Conservation (phyloP, 1,140 invertebrate genomes). For the Acyrthosiphon pisum region DNA sequence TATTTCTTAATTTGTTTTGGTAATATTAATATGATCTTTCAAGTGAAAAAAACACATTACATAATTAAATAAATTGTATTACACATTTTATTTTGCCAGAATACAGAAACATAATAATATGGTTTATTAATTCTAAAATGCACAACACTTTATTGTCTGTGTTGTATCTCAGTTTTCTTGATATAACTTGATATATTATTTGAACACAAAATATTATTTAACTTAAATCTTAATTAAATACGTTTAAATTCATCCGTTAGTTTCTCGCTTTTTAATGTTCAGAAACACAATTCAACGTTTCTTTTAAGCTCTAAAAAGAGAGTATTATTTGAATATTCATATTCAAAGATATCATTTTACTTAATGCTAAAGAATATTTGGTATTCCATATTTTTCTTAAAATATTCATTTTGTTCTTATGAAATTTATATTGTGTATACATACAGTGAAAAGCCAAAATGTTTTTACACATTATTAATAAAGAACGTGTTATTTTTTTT, state of each 20-base stretch:
- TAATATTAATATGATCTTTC: background rate
- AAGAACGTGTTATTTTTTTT: background rate
- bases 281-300: background rate
- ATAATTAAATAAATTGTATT: background rate
- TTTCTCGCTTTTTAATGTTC: background rate
- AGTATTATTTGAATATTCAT: slow-evolving; percentile 14
- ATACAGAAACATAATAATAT: background rate
- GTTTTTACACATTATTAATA: background rate
- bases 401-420: background rate
- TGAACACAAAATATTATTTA: background rate
- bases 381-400: background rate
- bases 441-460: background rate
- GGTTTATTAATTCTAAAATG: background rate
- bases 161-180: background rate
- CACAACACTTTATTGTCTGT: background rate
- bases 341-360: background rate
- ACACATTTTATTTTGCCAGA: background rate
- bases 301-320: background rate
- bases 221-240: slow-evolving; percentile 2
- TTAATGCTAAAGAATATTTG: background rate
- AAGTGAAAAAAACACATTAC: background rate
- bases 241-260: background rate
- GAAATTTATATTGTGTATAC: background rate
- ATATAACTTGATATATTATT: too few relatives aligned
- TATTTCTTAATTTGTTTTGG: background rate